Evolutionary conservation across 2,797 vertebrate species (phyloP).

Genomic region (Rhynchotus rufescens): DNA sequence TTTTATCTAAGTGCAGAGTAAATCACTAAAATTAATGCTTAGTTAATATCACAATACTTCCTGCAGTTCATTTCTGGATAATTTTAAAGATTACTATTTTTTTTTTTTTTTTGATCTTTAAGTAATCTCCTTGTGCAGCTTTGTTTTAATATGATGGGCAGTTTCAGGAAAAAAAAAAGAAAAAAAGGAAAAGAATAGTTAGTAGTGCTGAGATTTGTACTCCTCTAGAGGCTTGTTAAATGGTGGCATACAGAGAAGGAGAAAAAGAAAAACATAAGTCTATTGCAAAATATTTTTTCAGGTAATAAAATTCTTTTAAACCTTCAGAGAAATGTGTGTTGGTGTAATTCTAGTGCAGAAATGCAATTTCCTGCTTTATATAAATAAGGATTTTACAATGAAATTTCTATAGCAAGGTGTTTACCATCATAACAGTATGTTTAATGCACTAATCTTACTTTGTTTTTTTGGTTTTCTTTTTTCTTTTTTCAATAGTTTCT

Average conservation of each 20-base stretch:
- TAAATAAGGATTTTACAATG: not conserved
- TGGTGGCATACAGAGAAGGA: not conserved
- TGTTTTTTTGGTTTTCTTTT: not conserved
- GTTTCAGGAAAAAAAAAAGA: not conserved
- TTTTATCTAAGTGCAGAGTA: not conserved
- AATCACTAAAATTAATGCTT: not conserved
- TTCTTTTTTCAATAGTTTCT: not conserved
- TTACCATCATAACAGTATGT: not conserved
- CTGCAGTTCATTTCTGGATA: not conserved
- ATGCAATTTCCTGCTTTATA: not conserved
- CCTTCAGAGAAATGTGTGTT: constrained; percentile 12
- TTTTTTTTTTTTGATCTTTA: not conserved
- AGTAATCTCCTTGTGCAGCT: not conserved
- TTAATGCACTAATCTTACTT: not conserved
- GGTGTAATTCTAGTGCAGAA: not conserved
- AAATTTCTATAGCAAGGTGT: not conserved
- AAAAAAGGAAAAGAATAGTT: not conserved
- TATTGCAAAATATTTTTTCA: constrained; percentile 22
- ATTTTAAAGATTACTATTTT: not conserved
- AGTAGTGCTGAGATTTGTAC: not conserved
- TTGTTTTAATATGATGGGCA: not conserved
- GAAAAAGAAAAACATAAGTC: not conserved
- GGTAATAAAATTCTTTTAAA: constrained; percentile 13
- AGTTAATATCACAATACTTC: not conserved
- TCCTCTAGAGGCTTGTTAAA: constrained; percentile 41